These are phyloP conservation scores for Hemithea aestivaria DNA, from an alignment of 2,888 invertebrate genomes.

Conservation along the genomic window DNA sequence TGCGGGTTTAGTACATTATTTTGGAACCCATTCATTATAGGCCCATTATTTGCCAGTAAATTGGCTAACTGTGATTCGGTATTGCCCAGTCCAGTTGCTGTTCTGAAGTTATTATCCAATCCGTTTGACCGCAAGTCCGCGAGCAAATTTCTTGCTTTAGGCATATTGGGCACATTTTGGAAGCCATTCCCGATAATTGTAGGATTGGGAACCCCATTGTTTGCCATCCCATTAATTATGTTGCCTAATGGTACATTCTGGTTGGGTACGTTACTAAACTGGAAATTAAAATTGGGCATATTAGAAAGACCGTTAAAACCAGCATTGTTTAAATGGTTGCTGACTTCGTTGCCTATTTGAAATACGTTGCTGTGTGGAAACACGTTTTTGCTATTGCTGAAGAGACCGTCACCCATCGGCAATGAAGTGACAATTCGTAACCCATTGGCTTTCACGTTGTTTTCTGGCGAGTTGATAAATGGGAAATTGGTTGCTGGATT, in stretches of 20 bases:
- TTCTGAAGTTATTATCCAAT: constrained; percentile 4
- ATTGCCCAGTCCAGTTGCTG: not conserved
- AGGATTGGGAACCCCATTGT: constrained; percentile 4
- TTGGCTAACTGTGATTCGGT: not conserved
- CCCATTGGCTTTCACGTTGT: constrained; percentile 13
- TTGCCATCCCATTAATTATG: no score
- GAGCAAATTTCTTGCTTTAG: constrained; percentile 13
- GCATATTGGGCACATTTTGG: constrained; percentile 2
- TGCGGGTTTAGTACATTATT: not conserved
- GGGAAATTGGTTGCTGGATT: constrained; percentile 16
- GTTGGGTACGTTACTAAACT: no score
- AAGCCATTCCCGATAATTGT: not conserved
- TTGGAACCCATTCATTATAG: not conserved
- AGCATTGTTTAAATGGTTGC: no score
- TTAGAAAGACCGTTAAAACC: no score
- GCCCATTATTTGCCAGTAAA: not conserved
- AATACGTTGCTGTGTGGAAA: not conserved
- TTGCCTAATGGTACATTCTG: no score
- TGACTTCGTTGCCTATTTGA: constrained; percentile 2
- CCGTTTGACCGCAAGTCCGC: constrained; percentile 7
- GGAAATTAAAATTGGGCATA: not conserved
- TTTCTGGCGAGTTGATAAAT: constrained; percentile 12
- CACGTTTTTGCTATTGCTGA: constrained; percentile 4
- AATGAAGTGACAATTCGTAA: constrained; percentile 5
- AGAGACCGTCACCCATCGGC: constrained; percentile 5